A percentile compares a stretch with the other conserved stretches of the same genome.
Conservation (phyloP, 2,113 vertebrate genomes). For the Monarcha castaneiventris region DNA sequence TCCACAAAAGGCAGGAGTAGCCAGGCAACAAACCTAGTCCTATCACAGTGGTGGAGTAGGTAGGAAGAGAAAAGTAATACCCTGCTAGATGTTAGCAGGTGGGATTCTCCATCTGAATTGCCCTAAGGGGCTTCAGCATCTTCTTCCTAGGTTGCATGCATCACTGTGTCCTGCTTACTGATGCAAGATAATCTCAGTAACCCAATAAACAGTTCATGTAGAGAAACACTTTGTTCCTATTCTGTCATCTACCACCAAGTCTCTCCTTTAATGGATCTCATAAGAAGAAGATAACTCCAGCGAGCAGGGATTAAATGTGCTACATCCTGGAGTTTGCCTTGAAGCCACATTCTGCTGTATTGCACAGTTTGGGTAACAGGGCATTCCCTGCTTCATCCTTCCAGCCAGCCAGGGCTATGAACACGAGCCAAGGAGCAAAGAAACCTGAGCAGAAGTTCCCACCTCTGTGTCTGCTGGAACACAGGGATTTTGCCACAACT, state of each 20-base stretch:
- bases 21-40: background rate
- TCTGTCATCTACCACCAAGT: background rate
- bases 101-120: background rate
- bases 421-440: fast-evolving
- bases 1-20: background rate
- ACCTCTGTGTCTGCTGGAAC: background rate
- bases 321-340: background rate
- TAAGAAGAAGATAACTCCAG: background rate
- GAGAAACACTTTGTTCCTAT: background rate
- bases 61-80: background rate
- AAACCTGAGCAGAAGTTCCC: background rate
- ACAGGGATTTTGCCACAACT: background rate
- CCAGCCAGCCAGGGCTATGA: background rate
- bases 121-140: background rate
- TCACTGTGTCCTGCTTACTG: background rate
- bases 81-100: background rate
- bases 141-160: background rate
- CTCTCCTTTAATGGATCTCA: background rate
- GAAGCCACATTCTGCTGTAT: background rate
- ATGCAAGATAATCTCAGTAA: background rate
- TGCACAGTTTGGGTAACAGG: fast-evolving
- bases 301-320: background rate
- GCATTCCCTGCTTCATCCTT: background rate
- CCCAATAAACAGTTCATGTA: background rate
- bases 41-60: background rate